Evolutionary conservation across 2,113 vertebrate genomes (phyloP).

Genomic region (Heliornis fulica): DNA sequence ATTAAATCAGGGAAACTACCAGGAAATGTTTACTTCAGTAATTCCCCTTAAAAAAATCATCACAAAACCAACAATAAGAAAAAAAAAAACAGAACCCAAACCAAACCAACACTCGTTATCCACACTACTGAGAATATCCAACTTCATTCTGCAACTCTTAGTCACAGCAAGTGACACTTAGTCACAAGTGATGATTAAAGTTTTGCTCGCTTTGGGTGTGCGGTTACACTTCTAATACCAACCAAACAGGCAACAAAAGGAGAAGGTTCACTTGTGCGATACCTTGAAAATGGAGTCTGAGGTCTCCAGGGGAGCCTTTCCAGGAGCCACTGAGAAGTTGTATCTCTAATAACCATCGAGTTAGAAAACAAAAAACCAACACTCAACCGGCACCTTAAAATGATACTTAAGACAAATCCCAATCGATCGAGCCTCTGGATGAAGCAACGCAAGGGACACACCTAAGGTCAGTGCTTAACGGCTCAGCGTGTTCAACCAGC

Average conservation of each 20-base stretch:
- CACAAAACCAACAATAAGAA: too few species aligned
- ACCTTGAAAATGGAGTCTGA: not conserved
- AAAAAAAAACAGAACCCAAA: too few species aligned
- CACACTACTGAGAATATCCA: not conserved
- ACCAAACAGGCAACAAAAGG: not conserved
- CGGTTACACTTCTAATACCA: not conserved
- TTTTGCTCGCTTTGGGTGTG: fast-evolving
- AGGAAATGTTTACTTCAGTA: not conserved
- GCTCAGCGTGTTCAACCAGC: fast-evolving
- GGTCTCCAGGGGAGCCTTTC: not conserved
- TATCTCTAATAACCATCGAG: fast-evolving
- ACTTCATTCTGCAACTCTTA: not conserved
- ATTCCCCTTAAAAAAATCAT: not conserved
- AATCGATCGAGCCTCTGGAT: too few species aligned
- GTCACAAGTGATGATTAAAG: not conserved
- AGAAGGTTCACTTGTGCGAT: not conserved
- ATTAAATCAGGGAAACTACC: not conserved
- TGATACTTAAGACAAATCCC: too few species aligned
- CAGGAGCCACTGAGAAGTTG: fast-evolving
- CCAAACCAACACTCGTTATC: too few species aligned
- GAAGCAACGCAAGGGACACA: not conserved
- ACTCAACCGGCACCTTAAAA: not conserved
- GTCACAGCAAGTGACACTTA: slow-evolving; percentile 39
- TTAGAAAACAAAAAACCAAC: not conserved
- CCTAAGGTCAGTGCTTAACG: not conserved